Conservation (phyloP, 2,888 invertebrate species). For the Pantelozetes paolii region DNA sequence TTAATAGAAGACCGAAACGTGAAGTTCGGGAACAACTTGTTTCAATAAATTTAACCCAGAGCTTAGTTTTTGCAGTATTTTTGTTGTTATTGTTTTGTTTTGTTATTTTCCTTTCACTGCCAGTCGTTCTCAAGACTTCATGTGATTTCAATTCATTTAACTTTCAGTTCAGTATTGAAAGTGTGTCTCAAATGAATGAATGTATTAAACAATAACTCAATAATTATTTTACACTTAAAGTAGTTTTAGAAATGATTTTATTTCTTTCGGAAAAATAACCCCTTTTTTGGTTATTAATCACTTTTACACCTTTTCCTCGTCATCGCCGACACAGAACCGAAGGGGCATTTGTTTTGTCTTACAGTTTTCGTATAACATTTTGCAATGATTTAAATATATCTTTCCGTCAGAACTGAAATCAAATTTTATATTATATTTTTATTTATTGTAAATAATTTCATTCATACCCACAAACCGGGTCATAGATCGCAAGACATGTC, state of each 20-base stretch:
- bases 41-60: conserved; percentile 13
- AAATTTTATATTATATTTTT: neutral
- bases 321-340: conserved; percentile 43
- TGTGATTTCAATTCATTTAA: conserved; percentile 14
- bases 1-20: neutral
- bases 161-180: neutral
- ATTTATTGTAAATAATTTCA: neutral
- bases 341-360: conserved; percentile 44
- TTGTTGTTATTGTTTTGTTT: conserved; percentile 16
- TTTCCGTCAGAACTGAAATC: conserved; percentile 45
- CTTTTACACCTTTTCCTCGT: conserved; percentile 33
- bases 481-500: conserved; percentile 45
- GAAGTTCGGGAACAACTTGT: neutral
- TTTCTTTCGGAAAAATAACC: neutral
- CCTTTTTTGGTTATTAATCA: neutral
- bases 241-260: neutral
- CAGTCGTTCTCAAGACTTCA: neutral
- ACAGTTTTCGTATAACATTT: conserved; percentile 49
- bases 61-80: conserved; percentile 1
- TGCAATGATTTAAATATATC: conserved; percentile 49
- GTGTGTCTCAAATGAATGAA: conserved; percentile 7
- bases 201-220: neutral
- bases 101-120: conserved; percentile 21
- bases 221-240: neutral
- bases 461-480: conserved; percentile 47